Evolutionary conservation across 1,140 invertebrate species (phyloP).

Genomic region (Meloidogyne hapla): DNA sequence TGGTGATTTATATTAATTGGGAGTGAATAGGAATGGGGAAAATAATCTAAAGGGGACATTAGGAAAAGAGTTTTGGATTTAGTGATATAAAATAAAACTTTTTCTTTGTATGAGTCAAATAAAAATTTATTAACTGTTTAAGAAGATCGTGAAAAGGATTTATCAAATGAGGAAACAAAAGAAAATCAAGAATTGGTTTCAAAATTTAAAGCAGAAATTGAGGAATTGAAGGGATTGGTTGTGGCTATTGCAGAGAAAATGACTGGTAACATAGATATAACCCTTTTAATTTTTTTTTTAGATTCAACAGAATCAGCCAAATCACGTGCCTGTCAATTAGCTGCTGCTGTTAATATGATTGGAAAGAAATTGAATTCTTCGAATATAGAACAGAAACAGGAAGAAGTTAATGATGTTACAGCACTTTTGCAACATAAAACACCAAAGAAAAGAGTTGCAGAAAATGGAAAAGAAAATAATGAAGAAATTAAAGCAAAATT

Average conservation of each 20-base stretch:
- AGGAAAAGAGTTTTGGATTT: no score
- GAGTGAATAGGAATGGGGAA: no score
- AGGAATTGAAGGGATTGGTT: not conserved
- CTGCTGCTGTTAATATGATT: not conserved
- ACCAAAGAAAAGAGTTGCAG: not conserved
- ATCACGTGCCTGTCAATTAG: not conserved
- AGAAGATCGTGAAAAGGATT: not conserved
- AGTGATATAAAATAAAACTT: no score
- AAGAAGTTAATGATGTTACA: not conserved
- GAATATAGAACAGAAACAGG: not conserved
- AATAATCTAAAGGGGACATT: not conserved
- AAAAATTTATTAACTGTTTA: not conserved
- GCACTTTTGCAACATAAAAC: not conserved
- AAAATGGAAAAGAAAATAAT: not conserved
- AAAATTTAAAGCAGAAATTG: not conserved
- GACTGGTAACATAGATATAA: not conserved
- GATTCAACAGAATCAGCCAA: not conserved
- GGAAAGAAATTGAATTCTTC: constrained; percentile 1
- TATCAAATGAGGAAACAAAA: not conserved
- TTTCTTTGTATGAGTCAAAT: no score
- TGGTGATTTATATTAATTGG: constrained; percentile 18
- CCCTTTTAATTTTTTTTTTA: not conserved
- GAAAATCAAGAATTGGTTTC: not conserved
- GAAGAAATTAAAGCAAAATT: not conserved
- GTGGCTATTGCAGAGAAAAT: not conserved